phyloP scores from a whole-genome alignment of 2,888 invertebrate genomes.

The Lochmaea crataegi region DNA sequence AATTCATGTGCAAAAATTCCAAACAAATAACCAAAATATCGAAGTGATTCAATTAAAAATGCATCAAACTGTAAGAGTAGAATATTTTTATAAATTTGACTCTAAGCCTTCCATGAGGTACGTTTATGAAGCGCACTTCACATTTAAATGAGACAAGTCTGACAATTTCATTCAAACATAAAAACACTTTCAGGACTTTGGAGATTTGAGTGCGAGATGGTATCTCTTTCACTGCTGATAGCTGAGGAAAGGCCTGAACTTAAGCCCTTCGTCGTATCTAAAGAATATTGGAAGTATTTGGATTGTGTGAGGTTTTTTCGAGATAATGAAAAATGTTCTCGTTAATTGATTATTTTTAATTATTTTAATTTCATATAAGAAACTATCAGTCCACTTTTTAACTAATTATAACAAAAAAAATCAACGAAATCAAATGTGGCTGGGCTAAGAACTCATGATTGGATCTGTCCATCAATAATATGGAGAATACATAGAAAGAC shows the following conservation, averaged over 20 bases:
- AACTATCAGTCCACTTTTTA: too few species aligned
- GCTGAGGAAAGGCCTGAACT: conserved; percentile 33
- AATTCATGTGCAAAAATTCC: too few species aligned
- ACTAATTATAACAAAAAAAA: too few species aligned
- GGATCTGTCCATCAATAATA: conserved; percentile 45
- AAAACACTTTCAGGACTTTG: conserved; percentile 60
- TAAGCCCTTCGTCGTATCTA: conserved; percentile 33
- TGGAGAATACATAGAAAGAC: neutral
- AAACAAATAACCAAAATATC: too few species aligned
- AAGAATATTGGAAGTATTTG: conserved; percentile 37
- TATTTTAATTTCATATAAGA: too few species aligned
- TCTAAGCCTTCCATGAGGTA: neutral
- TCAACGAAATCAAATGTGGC: conserved; percentile 22
- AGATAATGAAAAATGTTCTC: conserved; percentile 6
- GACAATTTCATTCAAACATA: conserved; percentile 63
- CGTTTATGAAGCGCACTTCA: conserved; percentile 33
- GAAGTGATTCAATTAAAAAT: too few species aligned
- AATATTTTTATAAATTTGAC: too few species aligned
- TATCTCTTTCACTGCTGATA: conserved; percentile 58
- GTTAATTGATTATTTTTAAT: neutral
- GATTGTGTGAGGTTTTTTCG: conserved; percentile 26
- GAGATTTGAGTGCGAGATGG: conserved; percentile 51
- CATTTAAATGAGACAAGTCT: conserved; percentile 63
- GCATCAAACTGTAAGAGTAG: too few species aligned
- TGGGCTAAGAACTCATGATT: conserved; percentile 35